A percentile compares a stretch with the other conserved stretches of the same genome.
These are phyloP conservation scores for Periphyllus acericola DNA, from an alignment of 2,888 invertebrate genomes.

Conservation along the genomic window DNA sequence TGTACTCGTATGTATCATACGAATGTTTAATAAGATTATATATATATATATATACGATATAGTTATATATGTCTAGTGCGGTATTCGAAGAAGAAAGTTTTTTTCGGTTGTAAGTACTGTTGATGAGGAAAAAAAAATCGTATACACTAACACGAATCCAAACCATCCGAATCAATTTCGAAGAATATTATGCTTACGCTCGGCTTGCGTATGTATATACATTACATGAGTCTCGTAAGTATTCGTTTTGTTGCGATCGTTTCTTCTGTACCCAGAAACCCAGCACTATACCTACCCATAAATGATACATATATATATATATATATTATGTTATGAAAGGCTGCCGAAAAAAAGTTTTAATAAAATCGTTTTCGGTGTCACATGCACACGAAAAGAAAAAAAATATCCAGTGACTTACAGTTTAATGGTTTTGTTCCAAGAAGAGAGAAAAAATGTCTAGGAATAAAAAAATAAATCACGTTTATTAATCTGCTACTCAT, in stretches of 20 bases:
- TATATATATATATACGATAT: too few species aligned
- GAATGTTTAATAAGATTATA: too few species aligned
- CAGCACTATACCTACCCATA: background rate
- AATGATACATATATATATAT: background rate
- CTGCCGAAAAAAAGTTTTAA: slow-evolving; percentile 9
- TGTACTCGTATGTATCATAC: too few species aligned
- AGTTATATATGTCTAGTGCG: background rate
- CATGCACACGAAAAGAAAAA: background rate
- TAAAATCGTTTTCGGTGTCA: slow-evolving; percentile 11
- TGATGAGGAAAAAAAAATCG: background rate
- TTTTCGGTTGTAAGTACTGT: too few species aligned
- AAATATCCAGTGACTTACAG: background rate
- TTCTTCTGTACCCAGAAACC: background rate
- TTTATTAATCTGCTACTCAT: slow-evolving; percentile 23
- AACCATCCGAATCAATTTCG: background rate
- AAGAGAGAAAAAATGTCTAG: slow-evolving; percentile 6
- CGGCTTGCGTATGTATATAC: too few species aligned
- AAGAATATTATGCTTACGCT: background rate
- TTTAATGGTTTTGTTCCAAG: slow-evolving; percentile 21
- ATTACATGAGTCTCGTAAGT: too few species aligned
- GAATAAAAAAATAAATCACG: slow-evolving; percentile 31
- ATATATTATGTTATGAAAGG: background rate
- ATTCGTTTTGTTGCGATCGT: background rate
- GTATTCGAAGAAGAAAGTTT: background rate
- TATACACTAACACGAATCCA: background rate